Base-by-base conservation (phyloP, 2,113 vertebrate species). In the Haemorhous mexicanus region DNA sequence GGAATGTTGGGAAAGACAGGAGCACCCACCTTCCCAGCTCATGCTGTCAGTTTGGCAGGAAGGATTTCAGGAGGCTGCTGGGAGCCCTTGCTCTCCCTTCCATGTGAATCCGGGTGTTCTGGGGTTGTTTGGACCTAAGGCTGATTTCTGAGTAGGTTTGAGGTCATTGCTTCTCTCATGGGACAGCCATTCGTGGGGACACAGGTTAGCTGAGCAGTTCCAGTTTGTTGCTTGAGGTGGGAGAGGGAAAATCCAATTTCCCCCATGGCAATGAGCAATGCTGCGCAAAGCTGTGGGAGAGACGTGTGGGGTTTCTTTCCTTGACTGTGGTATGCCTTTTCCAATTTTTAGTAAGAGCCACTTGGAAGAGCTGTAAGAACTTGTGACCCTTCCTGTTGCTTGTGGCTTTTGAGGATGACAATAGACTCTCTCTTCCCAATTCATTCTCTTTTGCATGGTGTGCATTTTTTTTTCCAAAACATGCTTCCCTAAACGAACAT, bases 361-460 rank as follows among this genome's bases (percentile, higher is more conserved):
- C n/a, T 85, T 95, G 94, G 74, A 84, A 72, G 66, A 73, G 63
- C 88, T 93, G 58, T 55, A 50, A 83, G 56, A 64, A 39, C n/a
- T 88, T 87, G 12, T 68, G 78, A 30, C 58, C 63, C 92, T 94
- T 89, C 68, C 58, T 6, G 20, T 79, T 87, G 68, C 81, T 75
- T 75, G 67, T 90, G 85, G 85, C n/a, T 93, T 92, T 88, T 88
- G 79, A 85, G 70, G 63, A 74, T 90, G 83, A 86, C 92, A 95
- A 30, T 80, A 69, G 90, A 13, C 72, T 84, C 46, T 1, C 46
- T 88, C 76, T 90, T 83, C 72, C 76, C 85, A 77, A 9, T 88
- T 84, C 35, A 46, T 67, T 82, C 66, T 80, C 76, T 73, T 91
- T 82, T 80, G 39, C 39, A 4, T 72, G 52, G 18, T 59, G 24